Percentiles rank a stretch among this genome's conserved stretches.
These are phyloP conservation scores for Malacosoma neustria DNA, from an alignment of 2,888 invertebrate species.

Conservation along the genomic window DNA sequence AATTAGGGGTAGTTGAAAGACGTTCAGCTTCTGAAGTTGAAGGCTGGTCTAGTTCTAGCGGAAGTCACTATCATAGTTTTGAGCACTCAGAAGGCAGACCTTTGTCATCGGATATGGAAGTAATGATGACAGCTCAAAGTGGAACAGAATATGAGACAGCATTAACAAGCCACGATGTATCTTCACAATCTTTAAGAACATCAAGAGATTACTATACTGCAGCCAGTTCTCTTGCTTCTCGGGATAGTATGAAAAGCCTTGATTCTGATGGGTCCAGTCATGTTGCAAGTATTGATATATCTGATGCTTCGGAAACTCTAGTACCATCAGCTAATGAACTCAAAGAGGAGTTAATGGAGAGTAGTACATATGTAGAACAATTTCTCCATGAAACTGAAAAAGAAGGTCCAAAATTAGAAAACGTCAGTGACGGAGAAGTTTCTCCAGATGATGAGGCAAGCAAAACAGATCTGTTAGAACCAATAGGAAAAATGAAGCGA, in stretches of 20 bases:
- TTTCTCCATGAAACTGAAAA: conserved; percentile 60
- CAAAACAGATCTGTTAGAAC: conserved; percentile 63
- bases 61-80: conserved; percentile 92
- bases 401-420: conserved; percentile 49
- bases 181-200: conserved; percentile 81
- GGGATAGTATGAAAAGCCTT: conserved; percentile 92
- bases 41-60: conserved; percentile 89
- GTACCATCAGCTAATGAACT: conserved; percentile 92
- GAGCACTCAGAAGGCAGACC: conserved; percentile 89
- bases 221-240: conserved; percentile 89
- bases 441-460: conserved; percentile 75
- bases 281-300: conserved; percentile 91
- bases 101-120: conserved; percentile 90
- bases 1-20: conserved; percentile 73
- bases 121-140: conserved; percentile 81
- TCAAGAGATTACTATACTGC: conserved; percentile 92
- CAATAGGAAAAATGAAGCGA: conserved; percentile 86
- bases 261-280: conserved; percentile 93
- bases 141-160: conserved; percentile 92
- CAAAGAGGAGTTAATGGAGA: conserved; percentile 81
- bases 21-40: conserved; percentile 87
- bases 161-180: conserved; percentile 84
- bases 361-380: conserved; percentile 74
- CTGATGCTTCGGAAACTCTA: conserved; percentile 94
- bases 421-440: conserved; percentile 65